These are phyloP conservation scores for Anthrax anthrax DNA, from an alignment of 2,888 invertebrate species.

Conservation along the genomic window DNA sequence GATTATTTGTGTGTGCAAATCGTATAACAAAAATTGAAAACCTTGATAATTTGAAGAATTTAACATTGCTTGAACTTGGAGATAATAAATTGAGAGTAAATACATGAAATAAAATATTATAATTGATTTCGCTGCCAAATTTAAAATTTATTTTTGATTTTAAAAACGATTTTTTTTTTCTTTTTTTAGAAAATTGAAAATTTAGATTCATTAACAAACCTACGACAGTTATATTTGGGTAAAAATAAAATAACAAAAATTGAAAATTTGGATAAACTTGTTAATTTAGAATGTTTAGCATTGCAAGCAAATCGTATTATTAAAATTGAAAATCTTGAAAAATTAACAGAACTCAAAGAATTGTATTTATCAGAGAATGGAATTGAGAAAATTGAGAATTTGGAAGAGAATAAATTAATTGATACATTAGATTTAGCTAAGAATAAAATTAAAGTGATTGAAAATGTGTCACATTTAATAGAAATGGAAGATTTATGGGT, in stretches of 20 bases:
- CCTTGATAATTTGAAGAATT: conserved; percentile 58
- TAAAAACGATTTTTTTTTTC: too few relatives aligned
- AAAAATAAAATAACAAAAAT: conserved; percentile 91
- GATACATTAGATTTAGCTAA: conserved; percentile 82
- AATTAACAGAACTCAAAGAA: conserved; percentile 61
- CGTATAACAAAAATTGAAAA: conserved; percentile 79
- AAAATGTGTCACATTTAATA: conserved; percentile 59
- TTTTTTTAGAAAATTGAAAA: conserved; percentile 66
- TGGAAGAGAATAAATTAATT: conserved; percentile 52
- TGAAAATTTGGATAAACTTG: conserved; percentile 60
- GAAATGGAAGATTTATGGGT: conserved; percentile 95
- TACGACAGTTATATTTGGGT: conserved; percentile 74
- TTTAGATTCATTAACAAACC: conserved; percentile 54
- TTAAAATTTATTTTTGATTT: background rate
- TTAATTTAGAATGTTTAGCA: conserved; percentile 64
- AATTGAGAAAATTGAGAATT: conserved; percentile 60
- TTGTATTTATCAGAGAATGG: conserved; percentile 92
- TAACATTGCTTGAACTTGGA: conserved; percentile 83
- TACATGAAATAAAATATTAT: background rate
- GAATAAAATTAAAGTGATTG: conserved; percentile 68
- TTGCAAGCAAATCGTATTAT: conserved; percentile 81
- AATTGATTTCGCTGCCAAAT: background rate
- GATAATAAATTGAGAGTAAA: conserved; percentile 80
- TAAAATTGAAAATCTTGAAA: conserved; percentile 73
- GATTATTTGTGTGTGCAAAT: conserved; percentile 80